Evolutionary conservation across 1,140 invertebrate species (phyloP).

Genomic region (Lucilia sericata): DNA sequence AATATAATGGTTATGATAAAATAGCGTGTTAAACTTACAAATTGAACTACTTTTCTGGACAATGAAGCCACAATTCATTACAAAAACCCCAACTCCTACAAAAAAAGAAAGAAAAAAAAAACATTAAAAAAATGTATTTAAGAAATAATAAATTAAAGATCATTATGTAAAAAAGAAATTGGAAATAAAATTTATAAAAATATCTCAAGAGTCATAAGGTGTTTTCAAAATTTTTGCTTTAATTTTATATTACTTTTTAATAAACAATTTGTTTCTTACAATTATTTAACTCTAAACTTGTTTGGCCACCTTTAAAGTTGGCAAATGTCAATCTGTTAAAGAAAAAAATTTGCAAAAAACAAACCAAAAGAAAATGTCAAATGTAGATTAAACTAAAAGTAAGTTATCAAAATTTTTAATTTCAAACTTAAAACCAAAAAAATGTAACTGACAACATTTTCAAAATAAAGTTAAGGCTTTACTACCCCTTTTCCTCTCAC

Average conservation of each 20-base stretch:
- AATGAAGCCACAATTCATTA: not conserved
- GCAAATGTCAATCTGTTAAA: not conserved
- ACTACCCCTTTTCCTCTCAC: not conserved
- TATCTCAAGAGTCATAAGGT: not conserved
- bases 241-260: not conserved
- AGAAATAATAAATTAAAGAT: too few species aligned
- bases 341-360: not conserved
- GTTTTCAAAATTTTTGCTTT: not conserved
- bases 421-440: not conserved
- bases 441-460: too few species aligned
- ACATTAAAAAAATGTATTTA: not conserved
- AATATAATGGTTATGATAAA: constrained; percentile 31
- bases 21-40: constrained; percentile 37
- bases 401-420: not conserved
- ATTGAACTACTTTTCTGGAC: constrained; percentile 20
- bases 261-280: not conserved
- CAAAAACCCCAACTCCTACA: not conserved
- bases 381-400: constrained; percentile 21
- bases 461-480: too few species aligned
- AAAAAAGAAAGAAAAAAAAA: not conserved
- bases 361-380: not conserved
- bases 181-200: not conserved
- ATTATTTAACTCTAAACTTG: not conserved
- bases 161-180: not conserved
- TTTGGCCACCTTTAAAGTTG: not conserved